phyloP scores from a whole-genome alignment of 2,888 invertebrate genomes.

The Nematopogon swammerdamellus region DNA sequence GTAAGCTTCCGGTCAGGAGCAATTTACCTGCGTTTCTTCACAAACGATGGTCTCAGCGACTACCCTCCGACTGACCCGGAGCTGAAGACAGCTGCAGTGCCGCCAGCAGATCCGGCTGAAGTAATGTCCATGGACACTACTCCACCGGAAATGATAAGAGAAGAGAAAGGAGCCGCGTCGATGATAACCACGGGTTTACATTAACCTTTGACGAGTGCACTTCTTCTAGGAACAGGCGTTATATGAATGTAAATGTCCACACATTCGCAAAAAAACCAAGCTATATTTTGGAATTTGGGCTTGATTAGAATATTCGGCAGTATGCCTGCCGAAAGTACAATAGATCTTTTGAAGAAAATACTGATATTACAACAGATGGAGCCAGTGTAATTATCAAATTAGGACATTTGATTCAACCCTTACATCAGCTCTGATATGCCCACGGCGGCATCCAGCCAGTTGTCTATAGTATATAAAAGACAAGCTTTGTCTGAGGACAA shows the following conservation, averaged over 20 bases:
- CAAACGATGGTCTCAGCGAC: no score
- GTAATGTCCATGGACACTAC: no score
- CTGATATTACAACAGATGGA: slow-evolving; percentile 16
- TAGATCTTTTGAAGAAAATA: slow-evolving; percentile 11
- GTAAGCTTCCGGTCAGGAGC: no score
- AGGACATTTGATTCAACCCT: slow-evolving; percentile 12
- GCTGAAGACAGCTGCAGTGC: no score
- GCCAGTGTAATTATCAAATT: slow-evolving; percentile 18
- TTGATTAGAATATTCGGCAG: slow-evolving; percentile 13
- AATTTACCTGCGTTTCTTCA: no score
- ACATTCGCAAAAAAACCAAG: slow-evolving; percentile 4
- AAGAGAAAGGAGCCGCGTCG: no score
- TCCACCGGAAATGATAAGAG: no score
- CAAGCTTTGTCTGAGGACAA: slow-evolving; percentile 4
- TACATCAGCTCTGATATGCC: slow-evolving; percentile 16
- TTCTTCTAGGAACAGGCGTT: slow-evolving; percentile 11
- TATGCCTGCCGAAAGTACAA: slow-evolving; percentile 13
- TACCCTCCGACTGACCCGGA: no score
- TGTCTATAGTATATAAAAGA: slow-evolving; percentile 13
- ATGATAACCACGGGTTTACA: slow-evolving; percentile 10
- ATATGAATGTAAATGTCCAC: slow-evolving; percentile 11
- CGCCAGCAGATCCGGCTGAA: no score
- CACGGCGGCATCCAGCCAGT: slow-evolving; percentile 13
- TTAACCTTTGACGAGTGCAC: slow-evolving; percentile 11
- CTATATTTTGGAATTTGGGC: slow-evolving; percentile 12